Base-by-base conservation (phyloP, 2,888 invertebrate species). In the Parapristionchus giblindavisi region DNA sequence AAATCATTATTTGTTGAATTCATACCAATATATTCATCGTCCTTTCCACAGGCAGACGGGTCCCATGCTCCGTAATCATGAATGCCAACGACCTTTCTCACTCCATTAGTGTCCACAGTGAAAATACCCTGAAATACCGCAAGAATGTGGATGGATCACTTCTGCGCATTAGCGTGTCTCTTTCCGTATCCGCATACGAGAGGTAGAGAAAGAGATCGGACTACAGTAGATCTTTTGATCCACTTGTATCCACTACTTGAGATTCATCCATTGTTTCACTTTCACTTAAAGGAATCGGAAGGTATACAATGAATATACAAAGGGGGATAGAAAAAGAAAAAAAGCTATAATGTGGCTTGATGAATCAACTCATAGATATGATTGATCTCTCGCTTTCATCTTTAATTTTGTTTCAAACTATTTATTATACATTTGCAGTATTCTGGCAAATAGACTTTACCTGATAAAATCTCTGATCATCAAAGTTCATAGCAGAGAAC, bases 1-100 rank as follows among this genome's bases (percentile, higher is more conserved):
- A n/a, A n/a, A n/a, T n/a, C n/a, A n/a, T n/a, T n/a, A 43, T 43
- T 43, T 14, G 8, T 43, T 43, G 43, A 14, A 8, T 43, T 14
- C 54, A 36, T 75, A 86, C 86, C 87, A 60, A 85, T 85, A 75
- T 88, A 87, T 74, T 85, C 84, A 78, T 87, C 87, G 68, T 86
- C 82, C 52, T 81, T 80, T 66, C 83, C 84, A 60, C 87, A 87
- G 6, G 86, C 85, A 74, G 82, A 82, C 63, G 82, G 78, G 72
- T 87, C 86, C 85, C 85, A 87, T 1, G 78, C 80, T 51, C 86
- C 86, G 77, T 85, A 87, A 71, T 87, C 86, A 79, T 85, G 87
- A 70, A 86, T 81, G 66, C 86, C 87, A 32, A 87, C 83, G 34
- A 87, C 85, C 24, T 78, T 79, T 6, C 87, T 80, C 8, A 83